Conservation (phyloP, 2,113 vertebrate genomes). For the Megaleporinus macrocephalus region DNA sequence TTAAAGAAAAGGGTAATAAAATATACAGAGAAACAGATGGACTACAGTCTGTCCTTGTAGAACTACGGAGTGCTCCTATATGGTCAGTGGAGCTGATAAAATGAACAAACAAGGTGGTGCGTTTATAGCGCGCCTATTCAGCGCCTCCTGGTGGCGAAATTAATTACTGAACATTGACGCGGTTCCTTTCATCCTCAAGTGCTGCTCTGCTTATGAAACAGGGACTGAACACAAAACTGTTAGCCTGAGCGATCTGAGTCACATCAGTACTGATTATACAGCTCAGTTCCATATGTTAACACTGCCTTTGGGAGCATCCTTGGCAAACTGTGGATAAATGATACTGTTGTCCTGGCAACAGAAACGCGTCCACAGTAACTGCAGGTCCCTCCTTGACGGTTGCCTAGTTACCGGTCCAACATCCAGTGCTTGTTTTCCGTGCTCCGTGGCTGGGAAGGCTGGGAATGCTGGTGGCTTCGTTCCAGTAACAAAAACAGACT, state of each 20-base stretch:
- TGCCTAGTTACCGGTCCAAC: constrained; percentile 66
- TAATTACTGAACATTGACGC: not conserved
- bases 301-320: not conserved
- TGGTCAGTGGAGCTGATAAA: too few species aligned
- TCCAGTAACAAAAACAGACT: not conserved
- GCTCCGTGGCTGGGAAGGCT: constrained; percentile 22
- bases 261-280: not conserved
- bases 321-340: not conserved
- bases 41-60: too few species aligned
- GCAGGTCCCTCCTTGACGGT: constrained; percentile 55
- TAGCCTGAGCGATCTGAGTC: not conserved
- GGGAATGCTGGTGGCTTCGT: constrained; percentile 35
- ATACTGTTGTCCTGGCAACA: constrained; percentile 67
- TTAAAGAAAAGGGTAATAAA: too few species aligned
- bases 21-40: too few species aligned
- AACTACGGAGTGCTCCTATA: too few species aligned
- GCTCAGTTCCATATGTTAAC: not conserved
- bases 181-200: not conserved
- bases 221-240: too few species aligned
- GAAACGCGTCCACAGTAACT: constrained; percentile 76
- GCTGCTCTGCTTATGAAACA: too few species aligned
- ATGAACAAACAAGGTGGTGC: too few species aligned
- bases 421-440: constrained; percentile 52
- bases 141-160: constrained; percentile 20
- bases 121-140: not conserved